Percentiles rank a stretch among this genome's conserved stretches.
Evolutionary conservation across 2,797 vertebrate species (phyloP).

Genomic region (Tragopan temminckii): DNA sequence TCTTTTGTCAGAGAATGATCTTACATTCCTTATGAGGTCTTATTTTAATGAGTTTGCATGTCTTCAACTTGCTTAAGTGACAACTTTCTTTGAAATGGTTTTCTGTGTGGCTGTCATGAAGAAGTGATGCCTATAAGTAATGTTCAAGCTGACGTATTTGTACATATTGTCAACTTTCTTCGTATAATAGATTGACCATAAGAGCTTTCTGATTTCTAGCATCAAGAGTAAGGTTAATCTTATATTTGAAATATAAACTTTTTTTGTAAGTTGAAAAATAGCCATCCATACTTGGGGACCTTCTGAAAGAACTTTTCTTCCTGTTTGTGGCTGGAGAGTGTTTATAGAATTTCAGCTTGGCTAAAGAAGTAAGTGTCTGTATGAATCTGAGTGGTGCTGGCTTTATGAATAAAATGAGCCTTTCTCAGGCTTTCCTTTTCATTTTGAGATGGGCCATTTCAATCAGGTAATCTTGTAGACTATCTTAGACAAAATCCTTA

Average conservation of each 20-base stretch:
- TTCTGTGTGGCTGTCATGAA: neutral
- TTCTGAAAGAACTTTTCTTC: neutral
- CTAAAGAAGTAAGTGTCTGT: neutral
- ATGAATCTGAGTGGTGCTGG: neutral
- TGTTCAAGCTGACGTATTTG: neutral
- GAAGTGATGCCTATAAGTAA: neutral
- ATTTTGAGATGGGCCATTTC: neutral
- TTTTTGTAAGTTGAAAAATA: neutral
- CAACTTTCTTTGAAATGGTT: neutral
- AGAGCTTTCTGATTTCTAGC: neutral
- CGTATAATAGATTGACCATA: neutral
- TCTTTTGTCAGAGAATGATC: neutral
- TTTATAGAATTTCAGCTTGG: neutral
- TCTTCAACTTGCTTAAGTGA: slow-evolving; percentile 10
- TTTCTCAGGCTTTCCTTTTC: neutral
- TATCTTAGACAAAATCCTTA: neutral
- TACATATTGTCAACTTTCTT: neutral
- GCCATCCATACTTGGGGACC: neutral
- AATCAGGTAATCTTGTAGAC: neutral
- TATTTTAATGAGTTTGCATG: slow-evolving; percentile 4
- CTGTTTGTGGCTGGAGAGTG: neutral
- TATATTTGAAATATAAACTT: neutral
- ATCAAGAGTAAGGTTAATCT: neutral
- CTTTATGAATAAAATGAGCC: neutral
- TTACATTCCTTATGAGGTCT: neutral